Evolutionary conservation across 2,113 vertebrate genomes (phyloP).

Genomic region (Platysteira castanea): DNA sequence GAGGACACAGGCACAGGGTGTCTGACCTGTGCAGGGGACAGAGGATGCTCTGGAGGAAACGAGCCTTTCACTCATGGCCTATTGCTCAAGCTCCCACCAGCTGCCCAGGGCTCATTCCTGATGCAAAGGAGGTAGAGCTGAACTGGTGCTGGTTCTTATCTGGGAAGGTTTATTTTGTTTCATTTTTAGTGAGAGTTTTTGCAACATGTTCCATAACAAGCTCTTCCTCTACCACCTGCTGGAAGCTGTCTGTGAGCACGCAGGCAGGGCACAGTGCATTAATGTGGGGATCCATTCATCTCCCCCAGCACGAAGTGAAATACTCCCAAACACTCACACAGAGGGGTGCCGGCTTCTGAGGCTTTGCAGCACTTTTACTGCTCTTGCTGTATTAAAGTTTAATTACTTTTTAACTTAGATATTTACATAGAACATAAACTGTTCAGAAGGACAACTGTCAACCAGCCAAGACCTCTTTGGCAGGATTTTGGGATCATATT

Average conservation of each 20-base stretch:
- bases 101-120: background rate
- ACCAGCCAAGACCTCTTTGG: slow-evolving; percentile 5
- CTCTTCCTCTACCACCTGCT: background rate
- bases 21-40: background rate
- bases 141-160: background rate
- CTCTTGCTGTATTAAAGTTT: slow-evolving; percentile 11
- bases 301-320: background rate
- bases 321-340: background rate
- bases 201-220: background rate
- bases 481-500: background rate
- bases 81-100: background rate
- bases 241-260: background rate
- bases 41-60: background rate
- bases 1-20: background rate
- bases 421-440: background rate
- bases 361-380: background rate
- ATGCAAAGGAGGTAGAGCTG: background rate
- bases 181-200: background rate
- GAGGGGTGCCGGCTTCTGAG: background rate
- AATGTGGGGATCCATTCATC: background rate
- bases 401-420: slow-evolving; percentile 42
- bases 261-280: background rate
- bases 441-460: background rate
- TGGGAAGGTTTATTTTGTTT: background rate
- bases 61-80: background rate